A percentile compares a stretch with the other conserved stretches of the same genome.
Conservation (phyloP, 2,888 invertebrate species). For the Melinaea marsaeus region DNA sequence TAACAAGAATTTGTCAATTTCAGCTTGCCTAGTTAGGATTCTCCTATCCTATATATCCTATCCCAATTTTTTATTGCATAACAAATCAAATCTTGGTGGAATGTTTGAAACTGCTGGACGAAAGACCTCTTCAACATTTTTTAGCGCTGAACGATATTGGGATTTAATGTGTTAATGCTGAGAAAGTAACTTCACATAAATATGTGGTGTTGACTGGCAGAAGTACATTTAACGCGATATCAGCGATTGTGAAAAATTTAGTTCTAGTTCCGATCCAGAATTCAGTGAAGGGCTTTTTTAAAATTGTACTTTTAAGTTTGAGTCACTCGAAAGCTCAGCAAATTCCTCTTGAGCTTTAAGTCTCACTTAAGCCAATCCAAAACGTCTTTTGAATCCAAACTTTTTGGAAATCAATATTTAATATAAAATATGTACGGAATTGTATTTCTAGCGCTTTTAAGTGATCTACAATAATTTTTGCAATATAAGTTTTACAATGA, state of each 20-base stretch:
- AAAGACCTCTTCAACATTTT: too few relatives aligned
- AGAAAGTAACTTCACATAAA: background rate
- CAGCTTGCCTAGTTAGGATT: too few relatives aligned
- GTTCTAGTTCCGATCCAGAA: background rate
- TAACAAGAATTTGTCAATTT: too few relatives aligned
- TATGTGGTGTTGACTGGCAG: background rate
- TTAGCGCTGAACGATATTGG: background rate
- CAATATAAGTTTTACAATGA: background rate
- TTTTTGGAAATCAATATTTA: background rate
- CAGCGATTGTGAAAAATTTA: background rate
- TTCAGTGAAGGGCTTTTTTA: background rate
- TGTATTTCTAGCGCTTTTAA: background rate
- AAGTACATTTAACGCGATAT: background rate
- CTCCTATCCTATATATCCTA: too few relatives aligned
- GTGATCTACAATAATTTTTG: too few relatives aligned
- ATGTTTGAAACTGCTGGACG: too few relatives aligned
- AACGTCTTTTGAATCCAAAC: background rate
- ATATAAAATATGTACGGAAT: background rate
- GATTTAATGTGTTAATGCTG: background rate
- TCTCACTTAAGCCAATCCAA: background rate
- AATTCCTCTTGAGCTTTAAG: too few relatives aligned
- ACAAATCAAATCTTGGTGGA: too few relatives aligned
- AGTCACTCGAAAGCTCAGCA: background rate
- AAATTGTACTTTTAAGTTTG: background rate
- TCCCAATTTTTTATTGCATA: too few relatives aligned